Base-by-base conservation (phyloP, 2,888 invertebrate genomes). In the Drosophila anomelani region DNA sequence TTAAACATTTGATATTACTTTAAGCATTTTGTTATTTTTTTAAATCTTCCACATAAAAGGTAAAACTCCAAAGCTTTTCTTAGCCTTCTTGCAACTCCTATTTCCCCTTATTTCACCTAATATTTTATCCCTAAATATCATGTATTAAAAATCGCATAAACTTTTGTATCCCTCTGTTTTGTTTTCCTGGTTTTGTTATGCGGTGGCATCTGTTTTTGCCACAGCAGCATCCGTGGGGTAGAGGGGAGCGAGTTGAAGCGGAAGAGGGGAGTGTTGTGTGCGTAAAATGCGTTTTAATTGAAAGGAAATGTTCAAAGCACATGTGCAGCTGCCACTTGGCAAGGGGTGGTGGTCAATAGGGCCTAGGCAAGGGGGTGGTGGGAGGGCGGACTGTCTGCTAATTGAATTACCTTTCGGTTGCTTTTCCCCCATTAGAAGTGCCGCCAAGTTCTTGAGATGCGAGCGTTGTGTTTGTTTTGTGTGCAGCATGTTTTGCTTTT, bases 231-330 rank as follows among this genome's bases (percentile, higher is more conserved):
- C 6, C 4, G 1, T 10, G 29, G 32, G 38, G 32, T 12, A 47
- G 3, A n/a, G 7, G 7, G 57, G 20, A 15, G 34, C 34, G 34
- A 4, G 41, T 26, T 15, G 23, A 26, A 38, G 10, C 38, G 23
- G 57, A 43, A 41, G 55, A 69, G 44, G 68, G 68, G 26, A 26
- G 26, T 26, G 26, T 26, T 59, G 74, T 85, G 80, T 88, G 80
- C 87, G 74, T 84, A 78, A 75, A 78, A 80, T 88, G 83, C 78
- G 76, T 82, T 89, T 85, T 85, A 85, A 85, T 85, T 85, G 75
- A 89, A 85, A 77, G 78, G 76, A 81, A 89, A 89, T 85, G 78
- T 81, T 81, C 74, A 79, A 88, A 87, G 76, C 79, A 75, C 71
- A 86, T 78, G 73, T 75, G 57, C 68, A 57, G 62, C 32, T 60